phyloP scores from a whole-genome alignment of 2,113 vertebrate species.

The Galemys pyrenaicus region DNA sequence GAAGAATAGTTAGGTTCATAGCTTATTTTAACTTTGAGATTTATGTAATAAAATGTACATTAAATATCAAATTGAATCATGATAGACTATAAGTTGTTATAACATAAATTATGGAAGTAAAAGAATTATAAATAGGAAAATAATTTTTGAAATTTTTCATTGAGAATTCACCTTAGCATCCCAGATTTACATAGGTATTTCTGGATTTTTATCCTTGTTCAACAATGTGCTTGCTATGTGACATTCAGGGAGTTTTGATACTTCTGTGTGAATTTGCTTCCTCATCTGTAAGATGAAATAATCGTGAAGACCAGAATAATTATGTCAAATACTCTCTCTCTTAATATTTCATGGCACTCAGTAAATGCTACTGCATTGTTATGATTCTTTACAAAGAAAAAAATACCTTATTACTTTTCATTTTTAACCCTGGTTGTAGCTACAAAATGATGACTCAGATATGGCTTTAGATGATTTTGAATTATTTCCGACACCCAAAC shows the following conservation, averaged over 20 bases:
- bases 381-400: neutral
- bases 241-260: neutral
- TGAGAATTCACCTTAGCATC: neutral
- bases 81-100: neutral
- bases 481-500: neutral
- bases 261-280: neutral
- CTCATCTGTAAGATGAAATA: neutral
- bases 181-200: neutral
- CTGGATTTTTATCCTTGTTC: neutral
- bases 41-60: neutral
- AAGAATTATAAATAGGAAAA: neutral
- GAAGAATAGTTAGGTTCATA: neutral
- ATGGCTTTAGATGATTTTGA: neutral
- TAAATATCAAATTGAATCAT: neutral
- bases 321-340: neutral
- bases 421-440: neutral
- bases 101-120: neutral
- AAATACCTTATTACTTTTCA: neutral
- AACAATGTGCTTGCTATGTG: neutral
- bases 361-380: neutral
- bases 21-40: neutral
- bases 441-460: neutral
- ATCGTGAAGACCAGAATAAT: neutral
- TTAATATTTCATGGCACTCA: neutral
- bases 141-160: neutral